Evolutionary conservation across 2,113 vertebrate species (phyloP), one percentile per base, ranked within the genome.

Genomic region (Eulacestoma nigropectus): DNA sequence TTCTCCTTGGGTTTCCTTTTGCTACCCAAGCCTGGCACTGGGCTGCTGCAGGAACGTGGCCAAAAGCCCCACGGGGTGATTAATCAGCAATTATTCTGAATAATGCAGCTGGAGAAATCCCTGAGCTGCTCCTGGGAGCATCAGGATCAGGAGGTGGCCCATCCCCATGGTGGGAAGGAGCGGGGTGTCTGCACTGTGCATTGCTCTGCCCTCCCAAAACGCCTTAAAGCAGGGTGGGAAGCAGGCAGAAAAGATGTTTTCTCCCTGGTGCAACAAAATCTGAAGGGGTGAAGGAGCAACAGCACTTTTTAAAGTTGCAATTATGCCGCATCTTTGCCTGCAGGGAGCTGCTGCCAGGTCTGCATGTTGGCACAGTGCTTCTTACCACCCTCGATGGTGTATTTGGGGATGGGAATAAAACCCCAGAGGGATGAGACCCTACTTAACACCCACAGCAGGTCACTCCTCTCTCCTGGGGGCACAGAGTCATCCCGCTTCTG

Each of bases 381-480:
- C 37, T 32, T 3, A 21, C 10, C 53, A 18, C 50, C 7, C 19
- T 23, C 1, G 0, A 4, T 0, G 0, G 35, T 0, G 0, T 37
- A 83, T 88, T 8, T n/a, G 21, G 11, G 56, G n/a, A 12, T 15
- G n/a, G 14, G 12, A 79, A 35, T 69, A 65, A 75, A 82, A 39
- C 5, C 21, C 35, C 5, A 0, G 44, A 52, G 46, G 16, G 19
- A 21, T 1, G 55, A 37, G 44, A 68, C 8, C 64, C n/a, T n/a
- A n/a, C n/a, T n/a, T n/a, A n/a, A n/a, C n/a, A 23, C 32, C 18
- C 21, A 10, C 8, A 7, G 62, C 62, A 75, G 67, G 37, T 32
- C 8, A 2, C 23, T 60, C 9, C 9, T 47, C 22, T 56, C 44
- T n/a, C 46, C 67, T 26, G 49, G 25, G 9, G 15, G 55, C 44